Evolutionary conservation across 2,113 vertebrate genomes (phyloP).

Genomic region (Machaerirhynchus nigripectus): DNA sequence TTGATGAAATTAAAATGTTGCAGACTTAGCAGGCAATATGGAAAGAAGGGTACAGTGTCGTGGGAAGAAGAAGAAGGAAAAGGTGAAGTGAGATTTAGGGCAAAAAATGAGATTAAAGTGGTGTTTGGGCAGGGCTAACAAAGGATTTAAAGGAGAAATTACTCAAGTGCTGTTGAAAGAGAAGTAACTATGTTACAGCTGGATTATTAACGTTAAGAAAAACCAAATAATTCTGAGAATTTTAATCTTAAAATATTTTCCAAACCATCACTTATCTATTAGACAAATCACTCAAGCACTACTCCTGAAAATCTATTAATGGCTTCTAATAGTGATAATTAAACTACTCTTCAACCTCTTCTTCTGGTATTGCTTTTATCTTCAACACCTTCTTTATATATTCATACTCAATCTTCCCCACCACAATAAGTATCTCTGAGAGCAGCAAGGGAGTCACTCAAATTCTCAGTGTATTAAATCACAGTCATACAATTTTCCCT

Average conservation of each 20-base stretch:
- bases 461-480: not conserved
- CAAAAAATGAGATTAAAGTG: not conserved
- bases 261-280: not conserved
- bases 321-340: not conserved
- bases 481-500: not conserved
- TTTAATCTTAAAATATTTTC: not conserved
- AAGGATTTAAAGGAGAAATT: not conserved
- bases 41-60: not conserved
- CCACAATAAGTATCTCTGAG: not conserved
- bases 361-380: not conserved
- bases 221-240: not conserved
- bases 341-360: not conserved
- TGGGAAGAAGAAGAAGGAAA: not conserved
- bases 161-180: not conserved
- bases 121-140: not conserved
- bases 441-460: not conserved
- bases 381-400: not conserved
- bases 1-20: not conserved
- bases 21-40: not conserved
- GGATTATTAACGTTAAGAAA: not conserved
- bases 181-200: not conserved
- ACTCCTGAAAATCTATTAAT: not conserved
- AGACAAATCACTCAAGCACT: not conserved
- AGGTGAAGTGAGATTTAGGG: not conserved
- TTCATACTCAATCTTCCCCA: not conserved